Percentiles rank a stretch among this genome's conserved stretches.
phyloP scores from a whole-genome alignment of 2,113 vertebrate genomes.

The Rhadina sibilatrix region DNA sequence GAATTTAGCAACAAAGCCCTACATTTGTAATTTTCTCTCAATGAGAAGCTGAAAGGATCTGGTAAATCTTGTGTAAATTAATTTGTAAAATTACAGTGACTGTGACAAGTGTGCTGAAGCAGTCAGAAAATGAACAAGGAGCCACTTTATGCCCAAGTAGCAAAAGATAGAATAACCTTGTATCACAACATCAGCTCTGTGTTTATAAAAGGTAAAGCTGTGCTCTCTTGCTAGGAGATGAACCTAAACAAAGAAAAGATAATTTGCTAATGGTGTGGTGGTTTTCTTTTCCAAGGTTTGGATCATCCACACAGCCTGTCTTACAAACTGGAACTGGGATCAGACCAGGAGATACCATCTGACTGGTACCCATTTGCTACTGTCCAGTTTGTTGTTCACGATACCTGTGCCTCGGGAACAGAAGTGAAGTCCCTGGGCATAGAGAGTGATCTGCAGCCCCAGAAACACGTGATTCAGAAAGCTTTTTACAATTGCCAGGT shows the following conservation, averaged over 20 bases:
- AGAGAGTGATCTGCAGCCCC: slow-evolving; percentile 90
- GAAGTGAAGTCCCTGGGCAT: slow-evolving; percentile 87
- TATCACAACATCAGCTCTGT: background rate
- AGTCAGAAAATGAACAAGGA: background rate
- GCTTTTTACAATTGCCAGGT: slow-evolving; percentile 91
- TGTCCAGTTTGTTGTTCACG: slow-evolving; percentile 85
- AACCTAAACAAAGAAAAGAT: background rate
- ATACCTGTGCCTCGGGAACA: slow-evolving; percentile 82
- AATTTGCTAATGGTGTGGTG: background rate
- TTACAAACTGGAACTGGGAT: slow-evolving; percentile 93
- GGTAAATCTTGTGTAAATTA: background rate
- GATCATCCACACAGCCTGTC: slow-evolving; percentile 92
- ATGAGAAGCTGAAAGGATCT: background rate
- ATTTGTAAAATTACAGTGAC: background rate
- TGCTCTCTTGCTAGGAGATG: background rate
- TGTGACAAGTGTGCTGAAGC: background rate
- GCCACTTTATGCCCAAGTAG: background rate
- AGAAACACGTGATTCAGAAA: slow-evolving; percentile 86
- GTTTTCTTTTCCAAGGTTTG: slow-evolving; percentile 71
- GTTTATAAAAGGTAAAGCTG: background rate
- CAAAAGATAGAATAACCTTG: background rate
- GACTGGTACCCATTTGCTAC: slow-evolving; percentile 92
- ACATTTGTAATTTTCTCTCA: background rate
- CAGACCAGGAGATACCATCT: slow-evolving; percentile 92
- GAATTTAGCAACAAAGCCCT: background rate